Evolutionary conservation across 2,888 invertebrate genomes (phyloP).

Genomic region (Masnerella sp.): DNA sequence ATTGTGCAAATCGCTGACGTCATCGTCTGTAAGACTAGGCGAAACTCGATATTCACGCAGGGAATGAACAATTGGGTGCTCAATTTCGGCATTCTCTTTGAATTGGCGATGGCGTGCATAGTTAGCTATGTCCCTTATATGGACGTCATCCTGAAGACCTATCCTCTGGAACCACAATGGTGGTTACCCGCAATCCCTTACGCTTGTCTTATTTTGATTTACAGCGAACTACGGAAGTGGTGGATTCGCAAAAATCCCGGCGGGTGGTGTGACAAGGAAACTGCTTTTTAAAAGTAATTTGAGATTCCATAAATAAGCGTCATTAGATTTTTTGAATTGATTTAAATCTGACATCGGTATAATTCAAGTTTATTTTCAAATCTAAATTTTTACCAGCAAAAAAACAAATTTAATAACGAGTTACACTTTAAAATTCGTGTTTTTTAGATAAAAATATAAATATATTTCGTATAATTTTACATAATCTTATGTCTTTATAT

Average conservation of each 20-base stretch:
- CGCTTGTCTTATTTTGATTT: slow-evolving; percentile 85
- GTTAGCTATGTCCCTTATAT: slow-evolving; percentile 79
- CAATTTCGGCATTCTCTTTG: slow-evolving; percentile 81
- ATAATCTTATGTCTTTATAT: too few relatives aligned
- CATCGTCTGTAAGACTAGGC: slow-evolving; percentile 87
- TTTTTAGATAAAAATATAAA: too few relatives aligned
- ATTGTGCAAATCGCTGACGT: slow-evolving; percentile 88
- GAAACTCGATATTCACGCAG: slow-evolving; percentile 85
- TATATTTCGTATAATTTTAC: too few relatives aligned
- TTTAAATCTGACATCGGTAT: too few relatives aligned
- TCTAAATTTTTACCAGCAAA: too few relatives aligned
- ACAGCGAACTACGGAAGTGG: slow-evolving; percentile 86
- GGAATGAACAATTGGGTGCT: slow-evolving; percentile 86
- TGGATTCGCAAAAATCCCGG: slow-evolving; percentile 84
- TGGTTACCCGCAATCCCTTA: slow-evolving; percentile 87
- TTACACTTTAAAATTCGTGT: too few relatives aligned
- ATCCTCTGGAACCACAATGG: slow-evolving; percentile 83
- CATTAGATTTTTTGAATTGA: too few relatives aligned
- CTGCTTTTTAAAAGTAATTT: slow-evolving; percentile 81
- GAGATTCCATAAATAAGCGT: too few relatives aligned
- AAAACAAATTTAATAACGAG: too few relatives aligned
- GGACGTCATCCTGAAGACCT: slow-evolving; percentile 81
- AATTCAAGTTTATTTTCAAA: too few relatives aligned
- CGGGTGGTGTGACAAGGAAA: slow-evolving; percentile 86
- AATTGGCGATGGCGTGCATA: slow-evolving; percentile 77